Conservation (phyloP, 1,140 invertebrate genomes). For the Diuraphis noxia region DNA sequence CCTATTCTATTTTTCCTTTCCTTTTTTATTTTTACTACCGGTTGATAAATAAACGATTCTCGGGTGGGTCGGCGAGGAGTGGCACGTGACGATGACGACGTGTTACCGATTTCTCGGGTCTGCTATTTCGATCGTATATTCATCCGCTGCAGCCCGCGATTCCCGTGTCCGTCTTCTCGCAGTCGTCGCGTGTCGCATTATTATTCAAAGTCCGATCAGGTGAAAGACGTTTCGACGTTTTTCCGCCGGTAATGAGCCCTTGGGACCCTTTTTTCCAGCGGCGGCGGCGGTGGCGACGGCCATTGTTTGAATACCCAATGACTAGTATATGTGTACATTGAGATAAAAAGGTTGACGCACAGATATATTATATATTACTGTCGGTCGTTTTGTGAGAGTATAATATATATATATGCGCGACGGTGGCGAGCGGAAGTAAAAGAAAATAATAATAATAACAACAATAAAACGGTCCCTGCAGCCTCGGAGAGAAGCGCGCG, state of each 20-base stretch:
- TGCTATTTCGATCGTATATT: not conserved
- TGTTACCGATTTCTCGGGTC: conserved; percentile 38
- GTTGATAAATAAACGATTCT: conserved; percentile 41
- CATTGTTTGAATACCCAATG: conserved; percentile 47
- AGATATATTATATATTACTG: not conserved
- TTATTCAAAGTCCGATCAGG: conserved; percentile 53
- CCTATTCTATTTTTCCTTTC: not conserved
- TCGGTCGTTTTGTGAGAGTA: not conserved
- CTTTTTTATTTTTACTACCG: not conserved
- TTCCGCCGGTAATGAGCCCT: conserved; percentile 37
- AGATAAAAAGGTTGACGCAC: not conserved
- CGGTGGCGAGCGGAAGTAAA: not conserved
- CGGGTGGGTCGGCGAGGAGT: conserved; percentile 2
- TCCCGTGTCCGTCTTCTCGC: not conserved
- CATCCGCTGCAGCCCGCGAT: not conserved
- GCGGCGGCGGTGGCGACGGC: not conserved
- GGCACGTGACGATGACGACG: conserved; percentile 36
- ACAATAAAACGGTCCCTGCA: not conserved
- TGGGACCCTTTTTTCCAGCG: conserved; percentile 31
- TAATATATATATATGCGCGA: not conserved
- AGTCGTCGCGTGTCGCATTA: not conserved
- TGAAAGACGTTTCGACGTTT: conserved; percentile 49
- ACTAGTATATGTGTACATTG: not conserved
- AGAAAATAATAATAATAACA: not conserved
- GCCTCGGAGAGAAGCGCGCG: not conserved